Percentiles rank a stretch among this genome's conserved stretches.
phyloP scores from a whole-genome alignment of 2,113 vertebrate species.

The Casuarius casuarius region DNA sequence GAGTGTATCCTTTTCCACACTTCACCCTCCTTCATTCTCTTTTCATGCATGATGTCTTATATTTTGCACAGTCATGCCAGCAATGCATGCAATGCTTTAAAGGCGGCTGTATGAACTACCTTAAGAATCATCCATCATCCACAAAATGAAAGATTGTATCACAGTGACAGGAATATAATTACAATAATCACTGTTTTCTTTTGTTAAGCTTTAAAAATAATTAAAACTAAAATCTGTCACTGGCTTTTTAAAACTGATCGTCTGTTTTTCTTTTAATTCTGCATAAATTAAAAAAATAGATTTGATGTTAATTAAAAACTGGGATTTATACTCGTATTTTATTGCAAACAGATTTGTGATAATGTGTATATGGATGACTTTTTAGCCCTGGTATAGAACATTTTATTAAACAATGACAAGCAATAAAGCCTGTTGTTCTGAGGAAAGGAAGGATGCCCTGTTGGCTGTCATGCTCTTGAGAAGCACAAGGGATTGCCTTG shows the following conservation, averaged over 20 bases:
- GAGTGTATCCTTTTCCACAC: background rate
- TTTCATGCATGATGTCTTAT: background rate
- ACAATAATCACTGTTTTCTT: conserved; percentile 30
- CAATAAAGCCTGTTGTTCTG: conserved; percentile 1
- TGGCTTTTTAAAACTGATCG: conserved; percentile 59
- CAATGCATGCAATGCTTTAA: background rate
- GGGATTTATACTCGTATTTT: conserved; percentile 46
- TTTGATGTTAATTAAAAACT: conserved; percentile 72
- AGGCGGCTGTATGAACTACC: conserved; percentile 7
- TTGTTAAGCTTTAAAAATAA: conserved; percentile 64
- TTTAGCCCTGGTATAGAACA: conserved; percentile 5
- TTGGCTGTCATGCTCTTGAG: background rate
- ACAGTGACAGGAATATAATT: conserved; percentile 27
- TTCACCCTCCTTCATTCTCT: background rate
- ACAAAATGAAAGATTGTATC: conserved; percentile 64
- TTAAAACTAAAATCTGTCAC: conserved; percentile 66
- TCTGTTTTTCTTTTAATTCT: conserved; percentile 64
- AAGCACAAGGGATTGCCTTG: background rate
- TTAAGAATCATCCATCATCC: conserved; percentile 35
- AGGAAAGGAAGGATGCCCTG: background rate
- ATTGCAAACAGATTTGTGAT: conserved; percentile 42
- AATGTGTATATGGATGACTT: background rate
- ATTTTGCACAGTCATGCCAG: background rate
- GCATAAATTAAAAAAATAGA: conserved; percentile 67
- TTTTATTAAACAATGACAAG: conserved; percentile 26